These are phyloP conservation scores for Caenorhabditis virilis DNA, from an alignment of 2,888 invertebrate species.

Conservation along the genomic window DNA sequence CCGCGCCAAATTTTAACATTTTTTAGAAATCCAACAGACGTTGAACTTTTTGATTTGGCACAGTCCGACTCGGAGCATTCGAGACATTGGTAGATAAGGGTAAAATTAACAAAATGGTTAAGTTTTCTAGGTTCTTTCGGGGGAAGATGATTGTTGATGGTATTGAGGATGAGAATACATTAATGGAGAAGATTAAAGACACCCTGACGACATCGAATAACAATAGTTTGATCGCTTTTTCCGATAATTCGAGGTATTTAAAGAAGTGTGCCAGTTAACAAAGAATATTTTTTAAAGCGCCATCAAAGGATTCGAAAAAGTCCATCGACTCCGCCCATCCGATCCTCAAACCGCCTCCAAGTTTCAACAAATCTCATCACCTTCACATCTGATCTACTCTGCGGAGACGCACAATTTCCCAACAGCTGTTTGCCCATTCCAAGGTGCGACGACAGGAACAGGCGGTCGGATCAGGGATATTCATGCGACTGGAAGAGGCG, in stretches of 20 bases:
- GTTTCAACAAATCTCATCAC: conserved; percentile 72
- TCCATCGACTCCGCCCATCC: conserved; percentile 76
- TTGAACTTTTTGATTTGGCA: conserved; percentile 95
- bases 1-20: not conserved
- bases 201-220: conserved; percentile 84
- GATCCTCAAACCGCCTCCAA: conserved; percentile 76
- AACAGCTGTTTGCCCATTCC: conserved; percentile 73
- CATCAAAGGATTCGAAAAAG: conserved; percentile 75
- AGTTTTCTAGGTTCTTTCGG: conserved; percentile 16
- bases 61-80: conserved; percentile 88
- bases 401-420: conserved; percentile 99
- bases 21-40: conserved; percentile 86
- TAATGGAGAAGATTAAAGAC: conserved; percentile 89
- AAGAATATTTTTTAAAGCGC: conserved; percentile 38
- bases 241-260: conserved; percentile 87
- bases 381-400: conserved; percentile 90
- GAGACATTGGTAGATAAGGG: conserved; percentile 96
- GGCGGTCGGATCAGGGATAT: conserved; percentile 94
- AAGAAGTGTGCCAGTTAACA: not conserved
- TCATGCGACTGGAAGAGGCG: conserved; percentile 83
- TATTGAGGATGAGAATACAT: conserved; percentile 75
- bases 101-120: conserved; percentile 74
- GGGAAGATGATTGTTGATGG: conserved; percentile 82
- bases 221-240: conserved; percentile 95
- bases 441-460: conserved; percentile 76